Evolutionary conservation across 2,797 vertebrate species (phyloP).

Genomic region (Coilia nasus): DNA sequence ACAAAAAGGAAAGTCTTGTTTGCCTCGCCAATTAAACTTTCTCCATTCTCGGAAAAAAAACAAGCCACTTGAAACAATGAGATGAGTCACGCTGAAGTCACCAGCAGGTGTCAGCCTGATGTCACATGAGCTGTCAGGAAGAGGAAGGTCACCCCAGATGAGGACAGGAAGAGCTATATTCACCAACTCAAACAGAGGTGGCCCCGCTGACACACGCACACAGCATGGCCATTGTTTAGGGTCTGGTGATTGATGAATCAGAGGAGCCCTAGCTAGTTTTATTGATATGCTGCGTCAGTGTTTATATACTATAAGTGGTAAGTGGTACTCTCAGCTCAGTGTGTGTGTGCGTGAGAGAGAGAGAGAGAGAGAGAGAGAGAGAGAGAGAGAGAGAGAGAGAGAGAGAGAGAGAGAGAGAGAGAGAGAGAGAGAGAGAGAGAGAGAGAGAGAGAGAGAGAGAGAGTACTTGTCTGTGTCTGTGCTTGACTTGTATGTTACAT

Average conservation of each 20-base stretch:
- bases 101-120: slow-evolving; percentile 19
- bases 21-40: not conserved
- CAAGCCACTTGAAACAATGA: slow-evolving; percentile 52
- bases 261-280: slow-evolving; percentile 55
- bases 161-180: slow-evolving; percentile 4
- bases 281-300: slow-evolving; percentile 32
- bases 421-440: no score
- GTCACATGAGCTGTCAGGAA: not conserved
- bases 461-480: not conserved
- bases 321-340: not conserved
- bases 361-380: no score
- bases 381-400: no score
- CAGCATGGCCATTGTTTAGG: not conserved
- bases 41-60: slow-evolving; percentile 50
- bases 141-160: slow-evolving; percentile 7
- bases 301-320: slow-evolving; percentile 4
- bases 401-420: no score
- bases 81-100: slow-evolving; percentile 43
- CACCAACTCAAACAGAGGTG: not conserved
- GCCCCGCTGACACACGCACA: not conserved
- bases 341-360: no score
- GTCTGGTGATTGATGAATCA: slow-evolving; percentile 62
- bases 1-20: not conserved
- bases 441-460: no score
- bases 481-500: not conserved